A percentile compares a stretch with the other conserved stretches of the same genome.
Evolutionary conservation across 2,113 vertebrate species (phyloP).

Genomic region (mouse (Mus musculus)): GRCm39 chr1:47095001-47095500

Average conservation of each 20-base stretch:
- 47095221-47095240: not conserved
- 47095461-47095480: not conserved
- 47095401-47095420: not conserved
- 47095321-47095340: not conserved
- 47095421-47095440: not conserved
- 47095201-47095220: not conserved
- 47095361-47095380: not conserved
- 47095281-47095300: not conserved
- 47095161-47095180: not conserved
- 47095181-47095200: not conserved
- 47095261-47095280: not conserved
- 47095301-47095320: not conserved
- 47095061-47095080: not conserved
- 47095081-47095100: not conserved
- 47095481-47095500: not conserved
- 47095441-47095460: not conserved
- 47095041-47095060: not conserved
- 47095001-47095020: not conserved
- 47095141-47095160: not conserved
- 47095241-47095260: not conserved
- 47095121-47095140: not conserved
- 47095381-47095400: not conserved
- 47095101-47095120: not conserved
- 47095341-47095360: not conserved
- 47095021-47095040: not conserved